A percentile compares a stretch with the other conserved stretches of the same genome.
phyloP scores from a whole-genome alignment of 2,888 invertebrate species.

The Nudaria mundana region DNA sequence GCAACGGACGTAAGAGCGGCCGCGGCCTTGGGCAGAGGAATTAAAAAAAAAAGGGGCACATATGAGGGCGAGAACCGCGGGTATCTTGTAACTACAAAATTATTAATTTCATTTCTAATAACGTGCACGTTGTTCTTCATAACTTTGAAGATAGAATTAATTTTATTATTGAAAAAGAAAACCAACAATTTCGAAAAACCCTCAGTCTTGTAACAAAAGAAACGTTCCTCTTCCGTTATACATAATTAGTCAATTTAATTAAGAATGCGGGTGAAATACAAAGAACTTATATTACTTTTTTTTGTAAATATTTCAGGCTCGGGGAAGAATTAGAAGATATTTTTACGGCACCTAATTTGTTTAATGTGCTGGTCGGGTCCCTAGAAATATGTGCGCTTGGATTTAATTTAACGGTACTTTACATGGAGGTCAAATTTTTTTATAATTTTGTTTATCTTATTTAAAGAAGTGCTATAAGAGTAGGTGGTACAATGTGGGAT shows the following conservation, averaged over 20 bases:
- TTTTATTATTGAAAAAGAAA: no score
- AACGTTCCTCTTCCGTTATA: no score
- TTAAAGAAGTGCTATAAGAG: no score
- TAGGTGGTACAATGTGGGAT: no score
- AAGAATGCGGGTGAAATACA: slow-evolving; percentile 5
- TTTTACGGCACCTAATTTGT: slow-evolving; percentile 60
- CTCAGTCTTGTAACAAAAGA: slow-evolving; percentile 3
- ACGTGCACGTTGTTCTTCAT: no score
- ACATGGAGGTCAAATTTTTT: neutral
- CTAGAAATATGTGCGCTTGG: slow-evolving; percentile 67
- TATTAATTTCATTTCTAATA: no score
- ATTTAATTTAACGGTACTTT: slow-evolving; percentile 63
- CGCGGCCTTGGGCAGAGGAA: no score
- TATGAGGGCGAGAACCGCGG: no score
- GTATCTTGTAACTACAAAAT: no score
- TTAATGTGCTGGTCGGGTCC: slow-evolving; percentile 63
- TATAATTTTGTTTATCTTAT: neutral
- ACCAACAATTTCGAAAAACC: neutral
- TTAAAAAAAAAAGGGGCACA: no score
- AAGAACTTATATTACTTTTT: slow-evolving; percentile 5
- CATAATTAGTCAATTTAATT: slow-evolving; percentile 14
- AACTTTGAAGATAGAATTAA: no score
- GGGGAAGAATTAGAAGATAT: slow-evolving; percentile 63
- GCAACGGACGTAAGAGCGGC: no score
- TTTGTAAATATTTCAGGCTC: slow-evolving; percentile 46